A percentile compares a stretch with the other conserved stretches of the same genome.
Evolutionary conservation across 2,888 invertebrate species (phyloP).

Genomic region (Phengaris arion): DNA sequence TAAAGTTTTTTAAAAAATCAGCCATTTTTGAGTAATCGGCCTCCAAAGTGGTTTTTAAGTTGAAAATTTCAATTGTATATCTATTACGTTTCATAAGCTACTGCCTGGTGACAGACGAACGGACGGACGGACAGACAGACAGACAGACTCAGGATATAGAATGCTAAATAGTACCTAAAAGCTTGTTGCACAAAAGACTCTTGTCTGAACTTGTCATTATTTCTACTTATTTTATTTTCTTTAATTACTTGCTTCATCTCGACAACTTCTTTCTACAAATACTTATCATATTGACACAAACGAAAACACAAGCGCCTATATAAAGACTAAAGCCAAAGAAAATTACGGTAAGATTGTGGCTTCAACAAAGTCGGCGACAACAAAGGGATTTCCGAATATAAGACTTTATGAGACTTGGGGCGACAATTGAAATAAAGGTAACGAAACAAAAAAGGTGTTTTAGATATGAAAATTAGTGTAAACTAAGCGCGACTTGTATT

Average conservation of each 20-base stretch:
- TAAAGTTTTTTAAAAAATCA: too few relatives aligned
- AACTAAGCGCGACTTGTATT: neutral
- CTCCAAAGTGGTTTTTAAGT: too few relatives aligned
- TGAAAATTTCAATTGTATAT: too few relatives aligned
- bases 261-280: neutral
- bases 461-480: neutral
- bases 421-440: neutral
- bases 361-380: constrained; percentile 9
- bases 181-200: neutral
- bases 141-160: too few relatives aligned
- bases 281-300: constrained; percentile 8
- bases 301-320: constrained; percentile 12
- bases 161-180: too few relatives aligned
- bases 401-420: constrained; percentile 16
- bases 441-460: neutral
- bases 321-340: constrained; percentile 6
- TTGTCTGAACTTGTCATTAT: neutral
- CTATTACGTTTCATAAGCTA: too few relatives aligned
- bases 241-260: neutral
- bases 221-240: neutral
- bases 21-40: too few relatives aligned
- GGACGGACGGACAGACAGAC: too few relatives aligned
- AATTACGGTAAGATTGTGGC: constrained; percentile 7
- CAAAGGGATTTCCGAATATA: constrained; percentile 5
- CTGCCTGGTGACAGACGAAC: too few relatives aligned